Percentiles rank a stretch among this genome's conserved stretches.
phyloP scores from a whole-genome alignment of 2,797 vertebrate species.

The Karalla daura region DNA sequence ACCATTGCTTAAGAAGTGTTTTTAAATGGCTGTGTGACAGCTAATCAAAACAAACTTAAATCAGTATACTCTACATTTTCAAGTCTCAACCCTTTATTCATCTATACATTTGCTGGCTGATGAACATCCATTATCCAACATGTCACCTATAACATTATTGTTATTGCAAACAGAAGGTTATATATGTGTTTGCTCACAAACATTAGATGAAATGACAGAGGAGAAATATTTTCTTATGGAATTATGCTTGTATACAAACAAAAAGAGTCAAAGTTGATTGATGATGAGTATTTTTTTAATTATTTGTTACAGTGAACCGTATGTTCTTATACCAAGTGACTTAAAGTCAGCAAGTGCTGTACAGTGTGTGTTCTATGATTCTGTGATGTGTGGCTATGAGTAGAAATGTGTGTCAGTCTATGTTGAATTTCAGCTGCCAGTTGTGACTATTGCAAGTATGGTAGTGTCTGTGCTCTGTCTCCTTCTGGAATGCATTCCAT shows the following conservation, averaged over 20 bases:
- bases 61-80: no score
- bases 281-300: conserved; percentile 28
- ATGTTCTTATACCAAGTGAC: neutral
- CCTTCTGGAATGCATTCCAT: conserved; percentile 52
- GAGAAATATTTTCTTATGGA: neutral
- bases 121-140: neutral
- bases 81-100: no score
- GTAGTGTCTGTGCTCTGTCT: conserved; percentile 44
- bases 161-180: neutral
- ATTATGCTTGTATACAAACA: conserved; percentile 1
- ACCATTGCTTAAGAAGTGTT: no score
- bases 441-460: conserved; percentile 52
- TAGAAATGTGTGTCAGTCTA: conserved; percentile 12
- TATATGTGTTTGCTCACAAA: neutral
- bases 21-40: no score
- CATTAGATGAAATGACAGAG: neutral
- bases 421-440: conserved; percentile 38
- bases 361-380: neutral
- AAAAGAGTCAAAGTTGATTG: neutral
- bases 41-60: no score
- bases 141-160: neutral
- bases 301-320: conserved; percentile 3
- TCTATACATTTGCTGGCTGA: neutral
- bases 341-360: neutral
- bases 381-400: neutral